Base-by-base conservation (phyloP, 2,113 vertebrate genomes). In the Hypomesus transpacificus region DNA sequence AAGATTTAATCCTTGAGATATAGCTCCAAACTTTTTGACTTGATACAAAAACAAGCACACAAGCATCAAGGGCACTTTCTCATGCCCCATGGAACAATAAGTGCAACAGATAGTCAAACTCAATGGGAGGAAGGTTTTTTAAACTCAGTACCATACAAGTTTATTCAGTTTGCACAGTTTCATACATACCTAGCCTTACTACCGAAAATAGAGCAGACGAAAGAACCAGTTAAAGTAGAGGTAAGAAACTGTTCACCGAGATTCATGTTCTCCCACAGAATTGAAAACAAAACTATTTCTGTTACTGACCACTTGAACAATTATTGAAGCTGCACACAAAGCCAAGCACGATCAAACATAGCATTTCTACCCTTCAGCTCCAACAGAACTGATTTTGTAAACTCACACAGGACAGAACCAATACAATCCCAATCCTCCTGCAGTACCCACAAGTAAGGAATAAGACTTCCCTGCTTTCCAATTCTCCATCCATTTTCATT, bases 361-460 rank as follows among this genome's bases (percentile, higher is more conserved):
- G 34, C 58, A 72, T 46, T 72, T 72, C n/a, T 46, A 67, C 61
- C 28, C 28, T 67, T 77, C 28, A 26, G 63, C 57, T 75, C 16
- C 50, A 28, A 39, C 31, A 60, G 56, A 74, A 68, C 61, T 20
- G 3, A 66, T 24, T 50, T 39, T 56, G 20, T 57, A 16, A 24
- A 59, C 31, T 63, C 66, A 51, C 62, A 14, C 20, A 64, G 61
- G 26, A 64, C 64, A 61, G 14, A 61, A 60, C 39, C 13, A 17
- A 17, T 34, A 26, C 24, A 34, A 5, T 34, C 16, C 31, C 16
- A 22, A 14, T 34, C 28, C 60, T 39, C 22, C 26, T 54, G 50
- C 22, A 46, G 39, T 46, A 24, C 60, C 66, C 57, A 4, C 39
- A 64, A 0, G 50, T 31, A 26, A 75, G 50, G 69, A 39, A 28